Evolutionary conservation across 64 coral and sea anemone species (phyloP).

Genomic region (Pocillopora verrucosa): DNA sequence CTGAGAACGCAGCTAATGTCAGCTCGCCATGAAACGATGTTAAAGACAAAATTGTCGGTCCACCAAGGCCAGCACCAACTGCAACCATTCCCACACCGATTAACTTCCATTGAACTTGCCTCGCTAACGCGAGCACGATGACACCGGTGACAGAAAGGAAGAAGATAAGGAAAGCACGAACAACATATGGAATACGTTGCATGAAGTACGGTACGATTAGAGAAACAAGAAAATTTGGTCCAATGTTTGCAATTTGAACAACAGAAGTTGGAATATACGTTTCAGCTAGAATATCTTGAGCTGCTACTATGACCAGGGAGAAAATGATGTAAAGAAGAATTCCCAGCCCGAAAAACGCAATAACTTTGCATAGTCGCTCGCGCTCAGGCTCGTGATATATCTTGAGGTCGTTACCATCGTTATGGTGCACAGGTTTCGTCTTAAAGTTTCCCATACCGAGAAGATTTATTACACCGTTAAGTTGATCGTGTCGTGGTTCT

Average conservation of each 20-base stretch:
- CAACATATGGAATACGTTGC: conserved; percentile 55
- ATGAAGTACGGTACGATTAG: conserved; percentile 66
- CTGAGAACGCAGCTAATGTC: conserved; percentile 38
- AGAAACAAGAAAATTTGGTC: conserved; percentile 42
- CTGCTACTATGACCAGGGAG: conserved; percentile 50
- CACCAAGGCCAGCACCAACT: conserved; percentile 42
- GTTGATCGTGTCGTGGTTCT: too few relatives aligned
- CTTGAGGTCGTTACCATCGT: neutral
- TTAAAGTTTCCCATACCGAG: neutral
- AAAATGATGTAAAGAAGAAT: conserved; percentile 32
- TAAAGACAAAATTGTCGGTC: conserved; percentile 48
- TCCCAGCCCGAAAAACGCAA: conserved; percentile 67
- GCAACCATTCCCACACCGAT: conserved; percentile 56
- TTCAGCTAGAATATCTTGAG: conserved; percentile 76
- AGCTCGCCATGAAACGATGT: conserved; percentile 67
- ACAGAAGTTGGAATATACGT: conserved; percentile 70
- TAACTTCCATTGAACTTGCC: conserved; percentile 73
- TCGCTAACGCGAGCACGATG: conserved; percentile 36
- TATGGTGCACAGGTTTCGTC: neutral
- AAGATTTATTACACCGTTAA: too few relatives aligned
- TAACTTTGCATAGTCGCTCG: conserved; percentile 26
- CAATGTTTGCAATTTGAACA: conserved; percentile 54
- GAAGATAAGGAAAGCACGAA: conserved; percentile 31
- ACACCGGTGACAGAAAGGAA: conserved; percentile 27
- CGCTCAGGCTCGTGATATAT: neutral